phyloP scores from a whole-genome alignment of 2,888 invertebrate genomes.

The Unio pictorum region DNA sequence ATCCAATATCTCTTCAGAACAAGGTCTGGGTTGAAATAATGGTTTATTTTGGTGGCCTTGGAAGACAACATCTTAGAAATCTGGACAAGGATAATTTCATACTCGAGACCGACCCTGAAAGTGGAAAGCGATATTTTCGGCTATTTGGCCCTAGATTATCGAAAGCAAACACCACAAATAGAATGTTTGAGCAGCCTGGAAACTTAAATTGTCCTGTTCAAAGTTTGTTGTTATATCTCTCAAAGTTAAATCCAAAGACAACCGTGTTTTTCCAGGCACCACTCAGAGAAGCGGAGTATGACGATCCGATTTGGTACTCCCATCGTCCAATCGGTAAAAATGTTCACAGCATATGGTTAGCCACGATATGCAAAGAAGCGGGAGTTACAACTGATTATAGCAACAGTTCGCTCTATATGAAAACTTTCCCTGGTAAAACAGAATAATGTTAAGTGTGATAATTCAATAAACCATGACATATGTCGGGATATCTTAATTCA shows the following conservation, averaged over 20 bases:
- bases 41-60: constrained; percentile 32
- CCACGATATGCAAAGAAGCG: constrained; percentile 24
- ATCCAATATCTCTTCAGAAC: constrained; percentile 27
- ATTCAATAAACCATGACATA: no score
- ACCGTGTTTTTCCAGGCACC: constrained; percentile 33
- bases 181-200: constrained; percentile 33
- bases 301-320: constrained; percentile 25
- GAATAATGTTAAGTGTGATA: no score
- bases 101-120: constrained; percentile 16
- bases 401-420: constrained; percentile 20
- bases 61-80: constrained; percentile 21
- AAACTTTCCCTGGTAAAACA: no score
- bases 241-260: constrained; percentile 24
- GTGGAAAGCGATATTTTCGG: constrained; percentile 23
- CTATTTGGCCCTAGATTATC: constrained; percentile 18
- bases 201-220: constrained; percentile 28
- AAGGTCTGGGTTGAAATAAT: constrained; percentile 37
- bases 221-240: constrained; percentile 24
- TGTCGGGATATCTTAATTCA: no score
- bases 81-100: constrained; percentile 28
- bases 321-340: constrained; percentile 30
- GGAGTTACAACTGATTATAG: constrained; percentile 27
- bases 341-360: constrained; percentile 27
- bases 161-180: constrained; percentile 15
- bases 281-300: constrained; percentile 4